Evolutionary conservation across 2,113 vertebrate species (phyloP).

Genomic region (Daboia siamensis): DNA sequence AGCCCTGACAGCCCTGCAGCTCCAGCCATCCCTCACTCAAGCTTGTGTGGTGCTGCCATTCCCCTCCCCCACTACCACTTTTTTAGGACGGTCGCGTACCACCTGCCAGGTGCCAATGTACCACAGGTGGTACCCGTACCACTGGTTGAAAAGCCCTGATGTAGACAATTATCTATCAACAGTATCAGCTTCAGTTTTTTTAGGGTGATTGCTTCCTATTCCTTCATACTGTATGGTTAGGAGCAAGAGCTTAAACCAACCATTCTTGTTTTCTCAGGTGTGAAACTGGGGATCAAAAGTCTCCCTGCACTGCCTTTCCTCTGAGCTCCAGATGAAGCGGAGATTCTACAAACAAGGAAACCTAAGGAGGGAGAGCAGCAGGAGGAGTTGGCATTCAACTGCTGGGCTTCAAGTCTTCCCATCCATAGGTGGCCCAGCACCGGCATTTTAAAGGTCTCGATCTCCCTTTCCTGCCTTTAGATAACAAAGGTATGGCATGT

Average conservation of each 20-base stretch:
- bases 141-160: neutral
- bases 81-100: too few relatives aligned
- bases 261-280: constrained; percentile 22
- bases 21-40: too few relatives aligned
- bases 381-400: constrained; percentile 7
- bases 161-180: neutral
- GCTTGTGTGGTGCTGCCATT: too few relatives aligned
- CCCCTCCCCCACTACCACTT: too few relatives aligned
- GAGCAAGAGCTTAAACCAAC: neutral
- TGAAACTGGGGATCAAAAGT: neutral
- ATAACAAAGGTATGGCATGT: constrained; percentile 7
- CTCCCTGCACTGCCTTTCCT: neutral
- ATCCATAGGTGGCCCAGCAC: neutral
- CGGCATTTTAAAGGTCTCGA: neutral
- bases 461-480: constrained; percentile 14
- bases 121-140: too few relatives aligned
- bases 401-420: constrained; percentile 13
- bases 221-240: neutral
- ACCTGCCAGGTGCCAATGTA: too few relatives aligned
- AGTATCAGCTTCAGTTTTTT: neutral
- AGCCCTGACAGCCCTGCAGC: too few relatives aligned
- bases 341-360: neutral
- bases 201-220: neutral
- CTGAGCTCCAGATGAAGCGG: constrained; percentile 14
- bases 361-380: neutral